phyloP scores from a whole-genome alignment of 2,888 invertebrate species.

The Busseola fusca region DNA sequence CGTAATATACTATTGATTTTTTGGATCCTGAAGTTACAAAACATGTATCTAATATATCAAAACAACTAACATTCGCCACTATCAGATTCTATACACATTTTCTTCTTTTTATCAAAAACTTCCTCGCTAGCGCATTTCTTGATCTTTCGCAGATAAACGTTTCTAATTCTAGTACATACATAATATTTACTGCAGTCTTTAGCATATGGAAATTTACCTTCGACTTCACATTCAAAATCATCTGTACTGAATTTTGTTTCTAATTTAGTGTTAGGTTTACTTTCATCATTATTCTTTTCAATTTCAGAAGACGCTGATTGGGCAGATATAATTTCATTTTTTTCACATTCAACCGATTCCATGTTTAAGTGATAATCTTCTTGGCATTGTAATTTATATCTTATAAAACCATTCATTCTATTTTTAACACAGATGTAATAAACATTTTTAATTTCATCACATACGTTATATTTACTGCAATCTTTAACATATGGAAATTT shows the following conservation, averaged over 20 bases:
- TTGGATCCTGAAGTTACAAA: neutral
- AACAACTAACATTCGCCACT: slow-evolving; percentile 72
- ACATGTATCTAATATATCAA: neutral
- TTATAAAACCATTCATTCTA: slow-evolving; percentile 66
- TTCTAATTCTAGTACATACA: slow-evolving; percentile 75
- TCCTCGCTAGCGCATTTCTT: slow-evolving; percentile 83
- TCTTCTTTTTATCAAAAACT: slow-evolving; percentile 78
- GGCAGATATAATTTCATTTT: slow-evolving; percentile 52
- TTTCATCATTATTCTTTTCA: slow-evolving; percentile 63
- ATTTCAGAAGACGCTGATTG: slow-evolving; percentile 47
- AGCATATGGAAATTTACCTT: slow-evolving; percentile 68
- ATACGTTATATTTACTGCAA: slow-evolving; percentile 84
- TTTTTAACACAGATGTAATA: slow-evolving; percentile 75
- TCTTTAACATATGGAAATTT: slow-evolving; percentile 71
- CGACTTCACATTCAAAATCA: slow-evolving; percentile 63
- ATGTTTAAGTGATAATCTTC: slow-evolving; percentile 77
- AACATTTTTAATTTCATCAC: slow-evolving; percentile 72
- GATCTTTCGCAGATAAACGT: slow-evolving; percentile 71
- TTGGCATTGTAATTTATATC: slow-evolving; percentile 81
- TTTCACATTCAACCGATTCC: slow-evolving; percentile 71
- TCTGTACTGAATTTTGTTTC: slow-evolving; percentile 31
- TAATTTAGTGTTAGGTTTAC: slow-evolving; percentile 44
- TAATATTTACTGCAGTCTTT: slow-evolving; percentile 84
- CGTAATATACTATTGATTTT: neutral
- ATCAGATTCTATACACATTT: slow-evolving; percentile 77